phyloP scores from a whole-genome alignment of 2,797 vertebrate species.

The Heteromormyrus szaboi region DNA sequence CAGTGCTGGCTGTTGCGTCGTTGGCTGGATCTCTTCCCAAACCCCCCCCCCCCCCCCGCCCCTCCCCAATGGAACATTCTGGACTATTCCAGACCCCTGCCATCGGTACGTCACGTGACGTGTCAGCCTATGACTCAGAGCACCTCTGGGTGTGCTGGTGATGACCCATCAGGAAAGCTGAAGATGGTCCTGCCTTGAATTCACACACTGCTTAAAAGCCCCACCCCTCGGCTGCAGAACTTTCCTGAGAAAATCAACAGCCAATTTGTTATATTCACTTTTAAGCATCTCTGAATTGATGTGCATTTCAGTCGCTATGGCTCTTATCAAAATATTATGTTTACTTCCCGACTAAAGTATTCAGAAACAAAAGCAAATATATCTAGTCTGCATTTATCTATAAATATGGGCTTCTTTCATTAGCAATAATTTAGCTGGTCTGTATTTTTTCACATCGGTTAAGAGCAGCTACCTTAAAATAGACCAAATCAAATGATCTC shows the following conservation, averaged over 20 bases:
- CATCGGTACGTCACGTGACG: background rate
- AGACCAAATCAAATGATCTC: background rate
- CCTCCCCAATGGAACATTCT: background rate
- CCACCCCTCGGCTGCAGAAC: background rate
- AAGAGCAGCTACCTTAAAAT: background rate
- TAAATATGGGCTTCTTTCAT: background rate
- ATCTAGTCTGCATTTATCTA: background rate
- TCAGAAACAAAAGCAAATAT: background rate
- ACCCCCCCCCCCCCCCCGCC: background rate
- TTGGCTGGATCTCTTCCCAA: background rate
- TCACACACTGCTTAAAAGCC: background rate
- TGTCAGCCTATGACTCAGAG: background rate
- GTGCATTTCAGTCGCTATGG: background rate
- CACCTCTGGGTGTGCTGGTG: background rate
- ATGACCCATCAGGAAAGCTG: background rate
- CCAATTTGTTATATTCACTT: constrained; percentile 1
- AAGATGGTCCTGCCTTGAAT: background rate
- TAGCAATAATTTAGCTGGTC: background rate
- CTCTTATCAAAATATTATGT: background rate
- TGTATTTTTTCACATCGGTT: background rate
- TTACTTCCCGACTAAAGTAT: background rate
- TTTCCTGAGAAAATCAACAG: background rate
- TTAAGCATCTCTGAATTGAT: background rate
- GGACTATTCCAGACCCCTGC: background rate
- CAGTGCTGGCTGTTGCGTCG: background rate